phyloP scores from a whole-genome alignment of 2,113 vertebrate genomes.

The Deroptyus accipitrinus region DNA sequence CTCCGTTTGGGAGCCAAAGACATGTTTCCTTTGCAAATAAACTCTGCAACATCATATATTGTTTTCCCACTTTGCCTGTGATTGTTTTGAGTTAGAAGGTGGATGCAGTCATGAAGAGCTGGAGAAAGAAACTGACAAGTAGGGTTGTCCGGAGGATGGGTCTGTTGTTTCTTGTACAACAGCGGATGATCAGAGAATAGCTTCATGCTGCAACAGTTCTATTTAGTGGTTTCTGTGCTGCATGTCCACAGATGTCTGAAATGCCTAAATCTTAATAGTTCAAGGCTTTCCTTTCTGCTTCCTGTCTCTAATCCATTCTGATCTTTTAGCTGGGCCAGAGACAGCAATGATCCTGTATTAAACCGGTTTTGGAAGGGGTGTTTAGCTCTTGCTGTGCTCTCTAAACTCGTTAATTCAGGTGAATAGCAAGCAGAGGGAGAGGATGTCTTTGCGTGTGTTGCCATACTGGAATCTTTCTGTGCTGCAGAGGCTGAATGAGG shows the following conservation, averaged over 20 bases:
- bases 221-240: background rate
- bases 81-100: background rate
- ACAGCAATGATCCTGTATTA: background rate
- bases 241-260: background rate
- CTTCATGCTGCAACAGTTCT: background rate
- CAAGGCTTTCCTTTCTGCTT: background rate
- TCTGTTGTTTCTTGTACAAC: background rate
- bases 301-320: background rate
- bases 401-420: slow-evolving; percentile 1
- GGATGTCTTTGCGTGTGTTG: background rate
- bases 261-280: background rate
- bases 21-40: background rate
- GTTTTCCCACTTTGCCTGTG: background rate
- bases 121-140: background rate
- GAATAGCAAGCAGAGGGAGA: background rate
- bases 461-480: background rate
- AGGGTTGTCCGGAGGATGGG: background rate
- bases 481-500: background rate
- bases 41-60: background rate
- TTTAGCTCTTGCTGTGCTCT: background rate
- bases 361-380: background rate
- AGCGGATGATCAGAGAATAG: background rate
- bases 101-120: background rate
- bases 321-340: background rate
- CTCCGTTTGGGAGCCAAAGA: background rate